Base-by-base conservation (phyloP, 2,113 vertebrate genomes). In the Notarius lentiginosus region DNA sequence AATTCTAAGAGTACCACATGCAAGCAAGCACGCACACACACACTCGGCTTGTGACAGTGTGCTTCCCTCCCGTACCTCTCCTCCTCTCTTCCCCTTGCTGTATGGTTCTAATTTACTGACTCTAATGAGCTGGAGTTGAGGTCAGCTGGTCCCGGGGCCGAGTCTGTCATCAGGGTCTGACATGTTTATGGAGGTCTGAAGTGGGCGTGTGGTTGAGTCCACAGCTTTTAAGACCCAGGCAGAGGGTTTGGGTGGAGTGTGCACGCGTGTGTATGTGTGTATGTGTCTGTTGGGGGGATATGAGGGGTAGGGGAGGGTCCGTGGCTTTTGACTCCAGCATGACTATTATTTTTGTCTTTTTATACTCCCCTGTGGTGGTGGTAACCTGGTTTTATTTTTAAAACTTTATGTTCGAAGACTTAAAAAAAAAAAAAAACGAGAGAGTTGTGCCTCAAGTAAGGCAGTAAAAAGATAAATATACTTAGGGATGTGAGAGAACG, bases 91-190 rank as follows among this genome's bases (percentile, higher is more conserved):
- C 93, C 92, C 90, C 88, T 65, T 87, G 79, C 93, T 91, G 89
- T 92, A 95, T 95, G 95, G 93, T 95, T 96, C 93, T 94, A 94
- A 95, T 96, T 95, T 95, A 92, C 90, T 89, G 92, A 90, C 85
- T 95, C 94, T 95, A 95, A 95, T 95, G 94, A 95, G 94, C 94
- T 95, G 94, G 93, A 95, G 93, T 95, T 95, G 94, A 95, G 95
- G 95, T 95, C 94, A 95, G 94, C 93, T 95, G 94, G 93, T 94
- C 94, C 93, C 87, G 73, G 86, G 93, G 92, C 94, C 85, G 88
- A 93, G 92, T 95, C 95, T 95, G 94, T 96, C 95, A 96, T 96
- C 95, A 95, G 88, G 93, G 92, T 61, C 94, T 92, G 91, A 93
- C 93, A 94, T 95, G 95, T 95, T 96, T 95, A 95, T 91, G 93